Percentiles rank a stretch among this genome's conserved stretches.
These are phyloP conservation scores for Lasaia peninsularis DNA, from an alignment of 1,140 invertebrate genomes.

Conservation along the genomic window DNA sequence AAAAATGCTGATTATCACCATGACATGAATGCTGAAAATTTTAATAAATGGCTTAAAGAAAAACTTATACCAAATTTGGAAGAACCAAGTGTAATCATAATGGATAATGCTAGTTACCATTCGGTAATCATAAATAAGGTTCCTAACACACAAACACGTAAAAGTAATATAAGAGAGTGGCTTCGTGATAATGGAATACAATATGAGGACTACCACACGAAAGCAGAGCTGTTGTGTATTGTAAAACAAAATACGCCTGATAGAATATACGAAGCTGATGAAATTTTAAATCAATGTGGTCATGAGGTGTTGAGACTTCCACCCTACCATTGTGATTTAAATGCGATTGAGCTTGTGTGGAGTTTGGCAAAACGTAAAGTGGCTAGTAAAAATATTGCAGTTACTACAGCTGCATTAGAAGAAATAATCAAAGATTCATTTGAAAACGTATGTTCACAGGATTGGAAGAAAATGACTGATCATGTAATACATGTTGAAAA, in stretches of 20 bases:
- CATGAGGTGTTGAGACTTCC: not conserved
- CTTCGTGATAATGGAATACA: not conserved
- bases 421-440: not conserved
- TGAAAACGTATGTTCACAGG: not conserved
- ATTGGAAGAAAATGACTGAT: not conserved
- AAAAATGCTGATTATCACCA: slow-evolving; percentile 19
- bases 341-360: slow-evolving; percentile 5
- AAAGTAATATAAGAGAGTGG: not conserved
- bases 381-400: not conserved
- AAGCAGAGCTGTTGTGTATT: not conserved
- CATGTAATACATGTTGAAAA: slow-evolving; percentile 1
- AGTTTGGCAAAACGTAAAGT: not conserved
- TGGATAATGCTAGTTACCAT: slow-evolving; percentile 24
- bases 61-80: slow-evolving; percentile 27
- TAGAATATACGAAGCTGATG: not conserved
- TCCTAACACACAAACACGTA: not conserved
- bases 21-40: slow-evolving; percentile 23
- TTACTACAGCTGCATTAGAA: not conserved
- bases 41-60: slow-evolving; percentile 28
- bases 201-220: not conserved
- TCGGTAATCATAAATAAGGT: not conserved
- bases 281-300: not conserved
- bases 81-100: slow-evolving; percentile 20
- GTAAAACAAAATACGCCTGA: not conserved
- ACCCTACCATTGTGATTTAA: slow-evolving; percentile 3